These are phyloP conservation scores for Pardosa pseudoannulata DNA, from an alignment of 2,888 invertebrate genomes.

Conservation along the genomic window DNA sequence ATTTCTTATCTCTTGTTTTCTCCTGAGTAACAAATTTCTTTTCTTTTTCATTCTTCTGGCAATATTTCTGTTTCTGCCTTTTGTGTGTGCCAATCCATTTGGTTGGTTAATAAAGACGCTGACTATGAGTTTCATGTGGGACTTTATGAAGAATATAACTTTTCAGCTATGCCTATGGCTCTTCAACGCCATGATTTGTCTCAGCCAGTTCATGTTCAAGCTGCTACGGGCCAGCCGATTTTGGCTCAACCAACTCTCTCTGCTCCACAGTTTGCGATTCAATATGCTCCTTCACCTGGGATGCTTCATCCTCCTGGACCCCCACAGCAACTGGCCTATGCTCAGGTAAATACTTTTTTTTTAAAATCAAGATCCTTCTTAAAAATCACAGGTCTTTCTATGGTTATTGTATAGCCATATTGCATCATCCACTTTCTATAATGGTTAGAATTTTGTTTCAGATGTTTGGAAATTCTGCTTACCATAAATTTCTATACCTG, in stretches of 20 bases:
- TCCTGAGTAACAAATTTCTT: conserved; percentile 32
- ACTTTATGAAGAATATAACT: conserved; percentile 62
- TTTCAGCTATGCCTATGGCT: conserved; percentile 70
- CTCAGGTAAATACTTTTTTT: conserved; percentile 57
- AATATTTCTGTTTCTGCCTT: conserved; percentile 19
- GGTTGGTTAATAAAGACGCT: conserved; percentile 43
- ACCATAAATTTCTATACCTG: no score
- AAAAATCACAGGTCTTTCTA: no score
- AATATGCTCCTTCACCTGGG: conserved; percentile 71
- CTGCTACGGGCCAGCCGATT: conserved; percentile 88
- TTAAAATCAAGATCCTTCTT: no score
- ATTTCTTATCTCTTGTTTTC: conserved; percentile 18
- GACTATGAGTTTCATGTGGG: conserved; percentile 57
- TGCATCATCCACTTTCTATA: no score
- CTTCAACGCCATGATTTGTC: conserved; percentile 80
- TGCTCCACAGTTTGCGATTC: conserved; percentile 75
- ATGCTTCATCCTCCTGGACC: conserved; percentile 72
- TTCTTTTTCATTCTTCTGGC: conserved; percentile 48
- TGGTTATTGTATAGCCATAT: no score
- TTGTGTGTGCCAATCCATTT: conserved; percentile 15
- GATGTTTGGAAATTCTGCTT: no score
- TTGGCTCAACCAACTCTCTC: conserved; percentile 88
- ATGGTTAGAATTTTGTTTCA: no score
- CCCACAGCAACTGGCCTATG: conserved; percentile 67
- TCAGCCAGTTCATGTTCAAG: conserved; percentile 88